Conservation (phyloP, 2,113 vertebrate genomes). For the Pelusios castaneus region DNA sequence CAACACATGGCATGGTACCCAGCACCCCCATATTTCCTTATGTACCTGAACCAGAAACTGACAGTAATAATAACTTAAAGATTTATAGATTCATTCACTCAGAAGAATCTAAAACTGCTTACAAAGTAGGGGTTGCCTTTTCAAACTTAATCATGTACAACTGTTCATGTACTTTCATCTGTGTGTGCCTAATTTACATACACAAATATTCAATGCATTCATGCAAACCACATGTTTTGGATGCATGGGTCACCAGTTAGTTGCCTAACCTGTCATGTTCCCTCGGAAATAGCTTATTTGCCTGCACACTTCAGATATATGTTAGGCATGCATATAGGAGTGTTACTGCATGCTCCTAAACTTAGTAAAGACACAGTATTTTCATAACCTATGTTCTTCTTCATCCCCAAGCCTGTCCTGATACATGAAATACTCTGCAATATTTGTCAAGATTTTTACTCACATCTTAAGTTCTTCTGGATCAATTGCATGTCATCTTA, state of each 20-base stretch:
- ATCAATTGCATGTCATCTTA: not conserved
- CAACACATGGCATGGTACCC: not conserved
- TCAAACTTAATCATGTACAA: not conserved
- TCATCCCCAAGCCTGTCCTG: not conserved
- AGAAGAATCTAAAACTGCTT: not conserved
- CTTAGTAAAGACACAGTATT: slow-evolving; percentile 4
- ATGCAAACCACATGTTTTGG: slow-evolving; percentile 37
- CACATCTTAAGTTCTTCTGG: not conserved
- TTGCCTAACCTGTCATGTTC: not conserved
- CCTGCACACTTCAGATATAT: not conserved
- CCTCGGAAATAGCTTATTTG: slow-evolving; percentile 14
- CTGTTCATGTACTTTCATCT: not conserved
- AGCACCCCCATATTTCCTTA: not conserved
- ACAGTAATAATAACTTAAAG: not conserved
- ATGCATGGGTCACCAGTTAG: not conserved
- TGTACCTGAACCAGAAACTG: not conserved
- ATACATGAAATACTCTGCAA: slow-evolving; percentile 22
- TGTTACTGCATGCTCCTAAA: slow-evolving; percentile 17
- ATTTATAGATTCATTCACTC: not conserved
- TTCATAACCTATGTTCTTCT: not conserved
- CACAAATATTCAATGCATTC: not conserved
- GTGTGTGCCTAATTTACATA: not conserved
- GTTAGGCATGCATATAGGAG: not conserved
- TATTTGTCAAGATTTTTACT: not conserved
- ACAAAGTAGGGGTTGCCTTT: not conserved